These are phyloP conservation scores for Rhynchomys soricoides DNA, from an alignment of 2,113 vertebrate genomes.

Conservation along the genomic window DNA sequence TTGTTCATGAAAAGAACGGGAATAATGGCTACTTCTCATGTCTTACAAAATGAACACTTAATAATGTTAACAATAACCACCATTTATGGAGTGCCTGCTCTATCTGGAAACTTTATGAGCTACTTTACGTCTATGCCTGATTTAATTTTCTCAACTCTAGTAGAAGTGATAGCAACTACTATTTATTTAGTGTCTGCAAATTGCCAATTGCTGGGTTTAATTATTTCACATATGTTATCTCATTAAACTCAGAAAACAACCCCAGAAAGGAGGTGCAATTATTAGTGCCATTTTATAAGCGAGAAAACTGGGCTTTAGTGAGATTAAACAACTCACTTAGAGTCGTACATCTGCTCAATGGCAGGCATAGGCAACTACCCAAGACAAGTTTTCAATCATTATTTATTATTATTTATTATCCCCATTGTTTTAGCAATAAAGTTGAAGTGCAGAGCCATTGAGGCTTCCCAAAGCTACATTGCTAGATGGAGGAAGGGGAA, in stretches of 20 bases:
- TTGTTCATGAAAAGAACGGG: conserved; percentile 41
- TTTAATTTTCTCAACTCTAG: conserved; percentile 51
- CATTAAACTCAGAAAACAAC: conserved; percentile 34
- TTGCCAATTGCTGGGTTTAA: conserved; percentile 33
- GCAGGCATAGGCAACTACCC: background rate
- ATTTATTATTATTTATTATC: conserved; percentile 27
- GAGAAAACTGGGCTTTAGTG: conserved; percentile 48
- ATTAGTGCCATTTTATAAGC: conserved; percentile 37
- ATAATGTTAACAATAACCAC: conserved; percentile 50
- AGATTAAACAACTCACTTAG: conserved; percentile 17
- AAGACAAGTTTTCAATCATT: conserved; percentile 8
- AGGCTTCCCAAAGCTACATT: background rate
- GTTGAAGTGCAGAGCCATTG: background rate
- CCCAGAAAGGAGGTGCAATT: background rate
- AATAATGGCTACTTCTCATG: conserved; percentile 48
- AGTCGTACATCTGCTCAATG: background rate
- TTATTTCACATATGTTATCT: conserved; percentile 43
- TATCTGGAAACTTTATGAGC: background rate
- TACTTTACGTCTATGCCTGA: conserved; percentile 27
- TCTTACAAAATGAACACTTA: conserved; percentile 55
- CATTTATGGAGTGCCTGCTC: conserved; percentile 21
- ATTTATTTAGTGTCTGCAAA: conserved; percentile 56
- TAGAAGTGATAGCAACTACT: conserved; percentile 26
- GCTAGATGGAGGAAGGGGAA: background rate
- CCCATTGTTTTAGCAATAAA: background rate